Conservation (phyloP, 2,888 invertebrate genomes). For the Polietes domitor region DNA sequence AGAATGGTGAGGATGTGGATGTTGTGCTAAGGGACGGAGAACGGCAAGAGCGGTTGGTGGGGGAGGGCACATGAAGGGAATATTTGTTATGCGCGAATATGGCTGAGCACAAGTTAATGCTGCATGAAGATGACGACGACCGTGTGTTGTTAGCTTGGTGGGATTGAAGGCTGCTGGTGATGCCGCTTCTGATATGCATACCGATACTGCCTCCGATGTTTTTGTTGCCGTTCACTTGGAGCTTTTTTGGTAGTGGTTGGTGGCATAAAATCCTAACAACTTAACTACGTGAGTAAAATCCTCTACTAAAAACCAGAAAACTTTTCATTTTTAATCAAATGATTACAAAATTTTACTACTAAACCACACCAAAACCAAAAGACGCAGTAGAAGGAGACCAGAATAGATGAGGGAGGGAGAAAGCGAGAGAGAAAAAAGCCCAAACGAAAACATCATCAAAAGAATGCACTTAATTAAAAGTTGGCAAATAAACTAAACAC, state of each 20-base stretch:
- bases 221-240: conserved; percentile 62
- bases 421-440: not conserved
- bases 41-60: not conserved
- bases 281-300: conserved; percentile 77
- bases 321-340: conserved; percentile 60
- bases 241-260: conserved; percentile 59
- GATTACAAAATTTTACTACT: conserved; percentile 56
- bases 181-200: too few relatives aligned
- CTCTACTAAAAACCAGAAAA: conserved; percentile 58
- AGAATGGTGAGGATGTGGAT: not conserved
- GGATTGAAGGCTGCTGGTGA: conserved; percentile 25
- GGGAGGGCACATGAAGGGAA: conserved; percentile 17
- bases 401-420: too few relatives aligned
- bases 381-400: not conserved
- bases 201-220: conserved; percentile 38
- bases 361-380: conserved; percentile 31
- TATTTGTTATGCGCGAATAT: conserved; percentile 19
- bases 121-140: conserved; percentile 36
- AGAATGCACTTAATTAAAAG: conserved; percentile 60
- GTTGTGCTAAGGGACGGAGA: not conserved
- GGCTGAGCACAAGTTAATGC: conserved; percentile 66
- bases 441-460: conserved; percentile 22
- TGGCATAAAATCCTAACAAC: conserved; percentile 73
- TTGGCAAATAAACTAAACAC: conserved; percentile 51
- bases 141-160: conserved; percentile 19